Evolutionary conservation across 2,797 vertebrate species (phyloP), one percentile per base, ranked within the genome.

Genomic region (Hoplostethus mediterraneus): DNA sequence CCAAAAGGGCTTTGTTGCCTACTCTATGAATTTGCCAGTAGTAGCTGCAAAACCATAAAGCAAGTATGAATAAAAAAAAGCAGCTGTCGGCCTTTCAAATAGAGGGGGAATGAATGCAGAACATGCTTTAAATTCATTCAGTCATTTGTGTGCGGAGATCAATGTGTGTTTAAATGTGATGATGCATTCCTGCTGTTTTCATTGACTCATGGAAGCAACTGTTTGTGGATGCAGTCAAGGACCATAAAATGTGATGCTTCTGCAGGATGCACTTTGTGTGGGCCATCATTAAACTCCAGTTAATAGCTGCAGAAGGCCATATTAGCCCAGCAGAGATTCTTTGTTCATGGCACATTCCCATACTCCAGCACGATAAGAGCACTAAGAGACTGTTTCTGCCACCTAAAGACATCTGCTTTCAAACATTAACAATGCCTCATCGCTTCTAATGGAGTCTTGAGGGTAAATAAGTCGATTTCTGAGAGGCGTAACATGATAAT

Each of bases 231-330:
- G 80, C 83, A 79, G 86, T 82, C 14, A 49, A 79, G 80, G 68
- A 84, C 81, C 86, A 88, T 92, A 89, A 89, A 87, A 87, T 74
- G 85, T 58, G 63, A 78, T 74, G 72, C 71, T 87, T 64, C 75
- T 85, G 76, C 79, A 59, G 84, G 87, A 85, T 84, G 84, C 84
- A 85, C 48, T 60, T 90, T 85, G 74, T 71, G 75, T 73, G 78
- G 89, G 85, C 86, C 81, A 83, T 85, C 89, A 89, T 92, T 87
- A 91, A 88, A 91, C 79, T 82, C 81, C 82, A 81, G 83, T 87
- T 89, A 89, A 87, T 88, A 90, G 88, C 89, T 90, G 85, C 79
- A 88, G 68, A 80, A 40, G 71, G 84, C 67, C 80, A 65, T 79
- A 80, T 90, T 86, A 90, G 79, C 51, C 56, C 70, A 80, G 71